These are phyloP conservation scores for Bombus ignitus DNA, from an alignment of 1,140 invertebrate species.

Conservation along the genomic window DNA sequence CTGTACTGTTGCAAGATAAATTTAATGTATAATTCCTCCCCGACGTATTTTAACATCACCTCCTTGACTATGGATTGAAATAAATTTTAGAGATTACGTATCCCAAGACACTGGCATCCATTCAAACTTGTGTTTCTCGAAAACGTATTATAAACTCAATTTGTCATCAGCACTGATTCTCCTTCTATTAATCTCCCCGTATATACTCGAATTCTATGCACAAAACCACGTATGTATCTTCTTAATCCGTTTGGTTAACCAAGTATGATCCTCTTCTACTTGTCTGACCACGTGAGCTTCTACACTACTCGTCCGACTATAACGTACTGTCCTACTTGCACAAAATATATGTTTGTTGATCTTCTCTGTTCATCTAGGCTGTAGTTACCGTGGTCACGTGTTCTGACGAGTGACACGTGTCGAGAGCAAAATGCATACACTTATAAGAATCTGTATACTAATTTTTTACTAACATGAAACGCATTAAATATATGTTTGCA, in stretches of 20 bases:
- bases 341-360: not conserved
- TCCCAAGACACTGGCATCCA: not conserved
- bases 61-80: not conserved
- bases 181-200: not conserved
- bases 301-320: not conserved
- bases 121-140: too few relatives aligned
- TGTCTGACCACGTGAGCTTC: not conserved
- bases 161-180: not conserved
- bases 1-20: not conserved
- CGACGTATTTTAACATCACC: not conserved
- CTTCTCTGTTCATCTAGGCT: too few relatives aligned
- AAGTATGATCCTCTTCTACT: not conserved
- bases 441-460: too few relatives aligned
- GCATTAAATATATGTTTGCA: too few relatives aligned
- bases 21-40: not conserved
- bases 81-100: not conserved
- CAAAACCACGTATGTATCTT: not conserved
- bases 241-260: conserved; percentile 24
- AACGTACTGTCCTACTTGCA: not conserved
- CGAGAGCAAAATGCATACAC: too few relatives aligned
- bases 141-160: not conserved
- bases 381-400: too few relatives aligned
- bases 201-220: not conserved
- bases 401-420: too few relatives aligned
- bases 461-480: too few relatives aligned